A percentile compares a stretch with the other conserved stretches of the same genome.
Conservation (phyloP, 2,888 invertebrate genomes). For the Pheosia tremula region DNA sequence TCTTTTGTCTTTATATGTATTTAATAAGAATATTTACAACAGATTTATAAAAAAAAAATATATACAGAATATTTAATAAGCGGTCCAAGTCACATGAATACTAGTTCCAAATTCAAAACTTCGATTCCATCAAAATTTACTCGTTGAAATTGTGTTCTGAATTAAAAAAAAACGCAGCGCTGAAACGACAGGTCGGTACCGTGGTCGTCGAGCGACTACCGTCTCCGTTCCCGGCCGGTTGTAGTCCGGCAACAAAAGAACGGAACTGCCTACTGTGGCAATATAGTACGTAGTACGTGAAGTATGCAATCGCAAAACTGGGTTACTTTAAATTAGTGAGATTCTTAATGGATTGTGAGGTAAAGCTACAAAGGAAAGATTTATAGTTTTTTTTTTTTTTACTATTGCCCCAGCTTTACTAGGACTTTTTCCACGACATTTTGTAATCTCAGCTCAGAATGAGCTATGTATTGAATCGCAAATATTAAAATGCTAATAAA, state of each 20-base stretch:
- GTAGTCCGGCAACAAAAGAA: conserved; percentile 40
- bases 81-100: not conserved
- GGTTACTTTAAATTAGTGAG: conserved; percentile 50
- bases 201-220: conserved; percentile 62
- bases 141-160: conserved; percentile 21
- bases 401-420: not conserved
- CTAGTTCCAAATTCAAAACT: conserved; percentile 13
- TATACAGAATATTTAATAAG: not conserved
- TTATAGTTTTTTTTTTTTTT: conserved; percentile 2
- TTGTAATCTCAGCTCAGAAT: too few species aligned
- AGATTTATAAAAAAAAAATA: not conserved
- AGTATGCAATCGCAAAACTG: conserved; percentile 46
- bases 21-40: not conserved
- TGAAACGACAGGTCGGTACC: conserved; percentile 44
- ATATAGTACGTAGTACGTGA: conserved; percentile 36
- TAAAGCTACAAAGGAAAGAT: conserved; percentile 17
- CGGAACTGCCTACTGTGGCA: conserved; percentile 43
- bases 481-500: too few species aligned
- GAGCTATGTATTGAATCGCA: too few species aligned
- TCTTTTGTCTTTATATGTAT: not conserved
- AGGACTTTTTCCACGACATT: too few species aligned
- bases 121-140: conserved; percentile 14
- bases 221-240: conserved; percentile 30
- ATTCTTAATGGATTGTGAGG: conserved; percentile 28
- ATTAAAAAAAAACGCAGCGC: conserved; percentile 20